A percentile compares a stretch with the other conserved stretches of the same genome.
phyloP scores from a whole-genome alignment of 2,888 invertebrate species.

The Drosophila eohydei region DNA sequence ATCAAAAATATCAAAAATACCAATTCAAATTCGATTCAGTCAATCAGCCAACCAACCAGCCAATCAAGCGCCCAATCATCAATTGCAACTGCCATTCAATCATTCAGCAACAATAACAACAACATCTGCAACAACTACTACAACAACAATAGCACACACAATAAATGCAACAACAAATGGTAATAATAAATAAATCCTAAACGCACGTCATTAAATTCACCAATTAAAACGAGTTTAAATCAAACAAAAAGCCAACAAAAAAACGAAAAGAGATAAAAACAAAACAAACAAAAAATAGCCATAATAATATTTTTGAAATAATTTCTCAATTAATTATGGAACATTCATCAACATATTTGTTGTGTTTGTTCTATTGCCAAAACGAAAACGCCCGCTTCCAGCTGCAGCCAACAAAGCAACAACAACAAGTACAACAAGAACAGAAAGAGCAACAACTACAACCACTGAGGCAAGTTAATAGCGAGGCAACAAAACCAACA shows the following conservation, averaged over 20 bases:
- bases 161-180: conserved; percentile 37
- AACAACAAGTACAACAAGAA: conserved; percentile 27
- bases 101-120: conserved; percentile 47
- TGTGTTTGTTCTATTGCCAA: conserved; percentile 74
- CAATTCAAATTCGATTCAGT: conserved; percentile 49
- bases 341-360: conserved; percentile 77
- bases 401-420: conserved; percentile 49
- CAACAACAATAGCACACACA: conserved; percentile 37
- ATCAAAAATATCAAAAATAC: conserved; percentile 40
- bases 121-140: conserved; percentile 17
- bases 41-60: conserved; percentile 58
- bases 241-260: conserved; percentile 22
- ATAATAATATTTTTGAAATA: conserved; percentile 35
- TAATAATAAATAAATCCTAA: conserved; percentile 51
- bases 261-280: conserved; percentile 19
- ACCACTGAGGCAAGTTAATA: too few relatives aligned
- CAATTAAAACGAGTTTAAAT: conserved; percentile 48
- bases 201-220: conserved; percentile 62
- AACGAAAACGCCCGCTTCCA: conserved; percentile 70
- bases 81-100: conserved; percentile 72
- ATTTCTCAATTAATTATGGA: conserved; percentile 76
- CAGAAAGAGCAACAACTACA: conserved; percentile 12
- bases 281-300: conserved; percentile 21
- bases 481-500: conserved; percentile 13
- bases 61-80: conserved; percentile 72